Conservation (phyloP, 1,140 invertebrate genomes). For the Zaprionus nigranus region DNA sequence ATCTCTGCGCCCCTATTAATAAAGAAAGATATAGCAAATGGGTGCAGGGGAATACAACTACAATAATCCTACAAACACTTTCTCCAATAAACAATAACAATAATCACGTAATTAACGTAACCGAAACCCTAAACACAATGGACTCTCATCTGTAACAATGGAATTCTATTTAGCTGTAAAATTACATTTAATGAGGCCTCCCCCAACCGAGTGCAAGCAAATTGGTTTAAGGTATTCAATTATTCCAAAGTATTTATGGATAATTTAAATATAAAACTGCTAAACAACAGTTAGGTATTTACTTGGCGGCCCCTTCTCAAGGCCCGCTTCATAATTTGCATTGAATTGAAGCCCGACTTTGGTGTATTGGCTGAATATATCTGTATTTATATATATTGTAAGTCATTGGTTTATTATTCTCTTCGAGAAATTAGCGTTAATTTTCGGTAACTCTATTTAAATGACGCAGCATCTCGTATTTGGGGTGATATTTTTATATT, state of each 20-base stretch:
- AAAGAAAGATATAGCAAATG: not conserved
- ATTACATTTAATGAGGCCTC: conserved; percentile 61
- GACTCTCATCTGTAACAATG: conserved; percentile 21
- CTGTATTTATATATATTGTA: conserved; percentile 38
- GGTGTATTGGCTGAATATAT: not conserved
- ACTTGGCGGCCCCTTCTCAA: conserved; percentile 47
- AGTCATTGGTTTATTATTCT: conserved; percentile 4
- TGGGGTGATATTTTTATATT: conserved; percentile 40
- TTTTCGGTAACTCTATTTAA: conserved; percentile 64
- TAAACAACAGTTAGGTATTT: conserved; percentile 26
- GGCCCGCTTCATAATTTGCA: conserved; percentile 65
- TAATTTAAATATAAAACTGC: conserved; percentile 29
- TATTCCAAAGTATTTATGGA: conserved; percentile 15
- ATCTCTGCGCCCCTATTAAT: conserved; percentile 33
- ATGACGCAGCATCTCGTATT: conserved; percentile 54
- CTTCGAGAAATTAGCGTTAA: conserved; percentile 61
- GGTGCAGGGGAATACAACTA: not conserved
- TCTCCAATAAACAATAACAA: conserved; percentile 19
- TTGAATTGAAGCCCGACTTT: conserved; percentile 52
- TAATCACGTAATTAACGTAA: conserved; percentile 30
- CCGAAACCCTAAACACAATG: conserved; percentile 25
- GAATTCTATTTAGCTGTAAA: conserved; percentile 23
- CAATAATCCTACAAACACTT: conserved; percentile 35
- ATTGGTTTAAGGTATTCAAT: conserved; percentile 31
- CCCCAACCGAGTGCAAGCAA: not conserved